A percentile compares a stretch with the other conserved stretches of the same genome.
Conservation (phyloP, 2,113 vertebrate genomes). For the Phaethon lepturus region DNA sequence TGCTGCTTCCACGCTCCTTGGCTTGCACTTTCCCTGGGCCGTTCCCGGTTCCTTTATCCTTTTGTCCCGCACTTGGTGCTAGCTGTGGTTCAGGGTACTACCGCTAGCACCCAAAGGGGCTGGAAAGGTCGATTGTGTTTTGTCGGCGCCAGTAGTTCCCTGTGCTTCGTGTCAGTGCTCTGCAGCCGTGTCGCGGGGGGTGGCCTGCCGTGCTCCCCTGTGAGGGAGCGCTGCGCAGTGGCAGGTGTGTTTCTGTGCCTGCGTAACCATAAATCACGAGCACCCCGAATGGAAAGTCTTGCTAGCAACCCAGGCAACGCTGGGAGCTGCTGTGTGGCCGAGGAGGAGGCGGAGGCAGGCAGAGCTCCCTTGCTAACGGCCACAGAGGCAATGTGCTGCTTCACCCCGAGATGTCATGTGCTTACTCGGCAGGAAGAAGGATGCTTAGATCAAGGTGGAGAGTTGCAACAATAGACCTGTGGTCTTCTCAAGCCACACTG, state of each 20-base stretch:
- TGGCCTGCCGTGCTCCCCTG: neutral
- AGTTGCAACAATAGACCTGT: neutral
- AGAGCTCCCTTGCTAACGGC: neutral
- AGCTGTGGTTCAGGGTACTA: neutral
- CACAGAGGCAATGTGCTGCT: neutral
- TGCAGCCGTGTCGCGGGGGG: accelerated
- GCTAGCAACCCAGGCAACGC: neutral
- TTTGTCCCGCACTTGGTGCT: neutral
- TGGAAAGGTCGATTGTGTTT: neutral
- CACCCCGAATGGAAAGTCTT: neutral
- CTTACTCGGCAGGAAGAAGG: neutral
- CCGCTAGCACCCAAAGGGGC: neutral
- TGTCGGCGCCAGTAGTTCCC: neutral
- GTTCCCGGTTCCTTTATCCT: neutral
- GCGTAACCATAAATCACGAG: accelerated
- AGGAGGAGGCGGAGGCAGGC: neutral
- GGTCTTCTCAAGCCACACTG: neutral
- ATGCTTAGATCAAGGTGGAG: neutral
- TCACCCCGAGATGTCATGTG: neutral
- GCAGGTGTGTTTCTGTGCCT: neutral
- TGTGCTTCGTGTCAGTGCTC: neutral
- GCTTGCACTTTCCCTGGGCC: neutral
- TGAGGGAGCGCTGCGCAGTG: neutral
- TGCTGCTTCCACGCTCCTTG: neutral
- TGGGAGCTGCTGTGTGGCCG: neutral